Evolutionary conservation across 2,113 vertebrate species (phyloP), one percentile per base, ranked within the genome.

Genomic region (Sinocyclocheilus grahami): DNA sequence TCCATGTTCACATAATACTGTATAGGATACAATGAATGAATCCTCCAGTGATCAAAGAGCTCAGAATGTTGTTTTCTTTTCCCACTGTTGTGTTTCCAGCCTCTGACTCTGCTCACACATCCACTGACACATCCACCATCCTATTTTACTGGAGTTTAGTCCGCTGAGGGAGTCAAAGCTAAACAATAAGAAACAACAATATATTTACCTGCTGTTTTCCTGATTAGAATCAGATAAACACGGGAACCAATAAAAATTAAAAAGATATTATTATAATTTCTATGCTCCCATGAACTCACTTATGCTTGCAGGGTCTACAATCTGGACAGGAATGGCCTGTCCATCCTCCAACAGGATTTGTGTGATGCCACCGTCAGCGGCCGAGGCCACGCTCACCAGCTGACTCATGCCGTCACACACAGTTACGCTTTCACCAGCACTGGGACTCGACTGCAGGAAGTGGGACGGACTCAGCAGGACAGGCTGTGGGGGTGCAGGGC

Each of bases 261-360:
- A 8, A 71, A 20, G 2, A 22, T 18, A 5, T 18, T 0, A 18
- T 2, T 20, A 5, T 20, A 3, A 12, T 71, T 71, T 71, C 3
- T 71, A 33, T 71, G 69, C 22, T 51, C 11, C 42, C 12, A 18
- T 67, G 3, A 37, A 22, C 95, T 95, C 93, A 96, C 95, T 91
- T 69, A 94, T 88, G 72, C 81, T 65, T 82, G 93, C 37, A 20
- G 92, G 91, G 69, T 87, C 90, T 91, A 95, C 90, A 87, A 94
- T 94, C 65, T 27, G 92, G 77, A 95, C 84, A 37, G 94, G 94
- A 91, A 96, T 87, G 83, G 93, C 88, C 58, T 95, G 93, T n/a
- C 90, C 88, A 16, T 95, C 93, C 89, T 92, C 94, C 91, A 96
- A 27, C 46, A 96, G 89, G 91, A 95, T 94, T 27, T 92, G 94